These are phyloP conservation scores for Meloidogyne floridensis DNA, from an alignment of 1,140 invertebrate species.

Conservation along the genomic window DNA sequence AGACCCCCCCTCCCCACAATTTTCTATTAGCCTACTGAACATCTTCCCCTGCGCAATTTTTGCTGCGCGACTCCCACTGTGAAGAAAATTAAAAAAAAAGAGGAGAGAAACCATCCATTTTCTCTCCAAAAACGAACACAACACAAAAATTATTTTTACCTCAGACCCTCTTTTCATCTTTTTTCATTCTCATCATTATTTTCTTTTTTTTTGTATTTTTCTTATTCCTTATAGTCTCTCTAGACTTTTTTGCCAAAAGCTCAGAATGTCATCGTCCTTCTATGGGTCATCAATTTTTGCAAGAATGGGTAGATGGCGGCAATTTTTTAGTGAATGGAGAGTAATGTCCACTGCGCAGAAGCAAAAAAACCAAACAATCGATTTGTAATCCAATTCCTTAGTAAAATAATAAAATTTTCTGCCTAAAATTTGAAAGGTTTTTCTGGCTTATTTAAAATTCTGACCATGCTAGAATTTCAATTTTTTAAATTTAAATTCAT, in stretches of 20 bases:
- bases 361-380: neutral
- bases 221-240: neutral
- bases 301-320: neutral
- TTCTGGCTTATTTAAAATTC: no score
- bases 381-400: neutral
- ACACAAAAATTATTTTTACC: neutral
- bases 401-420: neutral
- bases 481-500: no score
- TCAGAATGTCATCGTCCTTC: neutral
- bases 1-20: neutral
- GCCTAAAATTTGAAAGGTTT: neutral
- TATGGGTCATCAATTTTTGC: slow-evolving; percentile 1
- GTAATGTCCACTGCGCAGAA: neutral
- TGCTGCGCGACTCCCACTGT: slow-evolving; percentile 7
- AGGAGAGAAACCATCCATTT: neutral
- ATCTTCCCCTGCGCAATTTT: slow-evolving; percentile 9
- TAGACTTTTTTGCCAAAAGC: neutral
- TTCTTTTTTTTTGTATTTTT: slow-evolving; percentile 1
- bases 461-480: no score
- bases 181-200: slow-evolving; percentile 7
- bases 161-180: neutral
- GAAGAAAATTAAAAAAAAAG: neutral
- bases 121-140: neutral
- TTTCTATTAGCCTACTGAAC: neutral
- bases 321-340: neutral